Percentiles rank a stretch among this genome's conserved stretches.
phyloP scores from a whole-genome alignment of 2,113 vertebrate genomes.

The Bubo bubo region DNA sequence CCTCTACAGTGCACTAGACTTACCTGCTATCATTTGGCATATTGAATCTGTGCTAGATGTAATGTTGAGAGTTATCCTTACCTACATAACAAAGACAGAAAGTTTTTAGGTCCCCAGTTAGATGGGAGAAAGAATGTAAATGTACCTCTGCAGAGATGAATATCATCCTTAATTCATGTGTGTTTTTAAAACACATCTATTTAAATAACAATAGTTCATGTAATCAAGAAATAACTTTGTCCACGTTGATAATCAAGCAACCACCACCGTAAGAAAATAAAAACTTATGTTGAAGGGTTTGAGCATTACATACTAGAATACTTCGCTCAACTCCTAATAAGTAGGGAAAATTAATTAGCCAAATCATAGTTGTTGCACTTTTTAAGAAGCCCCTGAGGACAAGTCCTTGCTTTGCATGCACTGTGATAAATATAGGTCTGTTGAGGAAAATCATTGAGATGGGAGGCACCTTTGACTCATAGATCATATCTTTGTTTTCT shows the following conservation, averaged over 20 bases:
- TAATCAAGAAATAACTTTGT: neutral
- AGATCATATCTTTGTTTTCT: constrained; percentile 45
- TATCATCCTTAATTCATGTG: neutral
- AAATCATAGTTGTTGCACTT: neutral
- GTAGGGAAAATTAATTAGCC: constrained; percentile 33
- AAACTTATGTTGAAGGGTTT: neutral
- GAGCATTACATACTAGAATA: neutral
- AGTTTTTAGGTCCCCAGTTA: neutral
- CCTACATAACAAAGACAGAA: neutral
- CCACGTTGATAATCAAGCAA: neutral
- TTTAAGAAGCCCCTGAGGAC: neutral
- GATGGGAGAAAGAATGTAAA: neutral
- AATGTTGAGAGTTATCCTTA: neutral
- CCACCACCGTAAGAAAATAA: neutral
- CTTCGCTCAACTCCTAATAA: neutral
- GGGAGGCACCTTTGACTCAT: constrained; percentile 1
- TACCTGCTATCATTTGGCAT: neutral
- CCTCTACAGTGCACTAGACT: neutral
- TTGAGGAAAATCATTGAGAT: neutral
- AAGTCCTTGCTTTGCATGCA: neutral
- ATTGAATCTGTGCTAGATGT: neutral
- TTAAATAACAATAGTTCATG: neutral
- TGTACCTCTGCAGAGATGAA: neutral
- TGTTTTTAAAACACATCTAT: neutral
- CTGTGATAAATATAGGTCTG: neutral